Conservation (phyloP, 2,113 vertebrate species). For the Anser cygnoides region DNA sequence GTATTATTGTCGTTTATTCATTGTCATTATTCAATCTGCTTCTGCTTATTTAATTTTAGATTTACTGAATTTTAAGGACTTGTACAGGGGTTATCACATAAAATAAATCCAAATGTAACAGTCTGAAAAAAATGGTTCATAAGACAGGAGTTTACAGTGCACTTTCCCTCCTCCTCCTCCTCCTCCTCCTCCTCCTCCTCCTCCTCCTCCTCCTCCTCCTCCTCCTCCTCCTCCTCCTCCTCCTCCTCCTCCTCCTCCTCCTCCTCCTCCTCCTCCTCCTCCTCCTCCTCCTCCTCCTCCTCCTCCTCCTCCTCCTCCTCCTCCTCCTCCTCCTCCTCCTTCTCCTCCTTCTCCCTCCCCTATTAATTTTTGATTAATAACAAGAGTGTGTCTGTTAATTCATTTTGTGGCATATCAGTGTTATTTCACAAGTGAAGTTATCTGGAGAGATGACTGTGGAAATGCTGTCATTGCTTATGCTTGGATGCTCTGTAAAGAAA, state of each 20-base stretch:
- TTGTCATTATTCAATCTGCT: not conserved
- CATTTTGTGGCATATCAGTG: not conserved
- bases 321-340: too few relatives aligned
- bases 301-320: too few relatives aligned
- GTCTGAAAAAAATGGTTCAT: not conserved
- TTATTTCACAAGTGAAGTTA: not conserved
- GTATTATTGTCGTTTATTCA: not conserved
- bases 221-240: too few relatives aligned
- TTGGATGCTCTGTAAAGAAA: not conserved
- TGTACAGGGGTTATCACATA: not conserved
- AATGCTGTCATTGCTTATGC: not conserved
- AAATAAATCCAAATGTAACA: not conserved
- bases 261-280: too few relatives aligned
- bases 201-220: too few relatives aligned
- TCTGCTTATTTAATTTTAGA: not conserved
- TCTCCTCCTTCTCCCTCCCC: too few relatives aligned
- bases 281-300: too few relatives aligned
- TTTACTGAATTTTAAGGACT: not conserved
- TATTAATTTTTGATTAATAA: not conserved
- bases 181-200: too few relatives aligned
- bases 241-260: too few relatives aligned
- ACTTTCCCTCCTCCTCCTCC: not conserved
- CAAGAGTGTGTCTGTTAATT: not conserved
- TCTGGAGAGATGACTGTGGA: not conserved
- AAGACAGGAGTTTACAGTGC: not conserved